Evolutionary conservation across 2,797 vertebrate species (phyloP).

Genomic region (Diglossa cyanea): DNA sequence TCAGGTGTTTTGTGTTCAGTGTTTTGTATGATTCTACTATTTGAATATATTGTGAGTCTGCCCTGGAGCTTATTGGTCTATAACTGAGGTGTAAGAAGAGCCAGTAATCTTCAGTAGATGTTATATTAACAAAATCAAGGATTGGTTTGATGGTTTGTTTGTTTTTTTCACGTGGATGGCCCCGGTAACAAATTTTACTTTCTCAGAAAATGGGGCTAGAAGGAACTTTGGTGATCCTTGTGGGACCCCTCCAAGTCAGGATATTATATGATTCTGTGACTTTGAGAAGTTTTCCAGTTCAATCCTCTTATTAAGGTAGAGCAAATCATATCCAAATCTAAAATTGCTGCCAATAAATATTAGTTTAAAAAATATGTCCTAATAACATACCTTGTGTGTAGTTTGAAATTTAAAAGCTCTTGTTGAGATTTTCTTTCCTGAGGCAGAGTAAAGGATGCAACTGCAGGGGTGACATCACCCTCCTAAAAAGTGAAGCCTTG

Average conservation of each 20-base stretch:
- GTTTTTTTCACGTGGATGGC: neutral
- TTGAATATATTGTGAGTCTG: neutral
- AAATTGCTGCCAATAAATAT: neutral
- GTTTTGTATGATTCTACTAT: neutral
- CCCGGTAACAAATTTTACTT: neutral
- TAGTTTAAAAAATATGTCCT: neutral
- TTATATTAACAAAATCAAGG: neutral
- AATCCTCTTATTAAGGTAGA: neutral
- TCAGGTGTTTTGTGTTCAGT: neutral
- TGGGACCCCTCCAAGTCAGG: neutral
- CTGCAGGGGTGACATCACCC: neutral
- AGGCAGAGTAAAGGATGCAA: neutral
- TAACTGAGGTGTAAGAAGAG: neutral
- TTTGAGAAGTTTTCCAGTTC: neutral
- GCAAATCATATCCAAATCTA: neutral
- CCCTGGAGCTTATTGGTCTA: neutral
- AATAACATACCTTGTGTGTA: neutral
- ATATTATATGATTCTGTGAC: neutral
- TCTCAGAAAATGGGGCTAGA: neutral
- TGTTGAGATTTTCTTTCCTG: neutral
- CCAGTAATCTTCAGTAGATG: neutral
- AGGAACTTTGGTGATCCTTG: neutral
- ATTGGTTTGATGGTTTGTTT: neutral
- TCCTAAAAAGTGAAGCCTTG: neutral
- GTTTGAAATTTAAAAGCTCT: neutral